Percentiles rank a stretch among this genome's conserved stretches.
These are phyloP conservation scores for Lysandra bellargus DNA, from an alignment of 2,888 invertebrate species.

Conservation along the genomic window DNA sequence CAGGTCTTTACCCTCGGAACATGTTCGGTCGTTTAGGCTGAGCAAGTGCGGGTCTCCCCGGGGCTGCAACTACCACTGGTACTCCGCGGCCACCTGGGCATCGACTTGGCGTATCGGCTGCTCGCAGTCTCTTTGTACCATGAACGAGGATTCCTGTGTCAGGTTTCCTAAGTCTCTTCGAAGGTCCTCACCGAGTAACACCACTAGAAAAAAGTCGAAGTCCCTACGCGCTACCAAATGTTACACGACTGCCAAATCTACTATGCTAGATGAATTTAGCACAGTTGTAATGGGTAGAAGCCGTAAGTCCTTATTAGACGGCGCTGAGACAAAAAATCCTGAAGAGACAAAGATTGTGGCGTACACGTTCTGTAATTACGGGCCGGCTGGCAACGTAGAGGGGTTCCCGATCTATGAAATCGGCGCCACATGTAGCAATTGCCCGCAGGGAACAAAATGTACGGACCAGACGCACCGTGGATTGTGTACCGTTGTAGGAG, in stretches of 20 bases:
- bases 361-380: constrained; percentile 73
- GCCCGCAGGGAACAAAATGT: constrained; percentile 67
- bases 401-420: constrained; percentile 73
- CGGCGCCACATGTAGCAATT: constrained; percentile 62
- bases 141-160: constrained; percentile 59
- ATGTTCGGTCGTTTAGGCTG: constrained; percentile 64
- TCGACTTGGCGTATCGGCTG: constrained; percentile 73
- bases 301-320: constrained; percentile 54
- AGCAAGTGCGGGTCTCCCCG: constrained; percentile 67
- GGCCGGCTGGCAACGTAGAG: constrained; percentile 72
- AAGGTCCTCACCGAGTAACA: constrained; percentile 37
- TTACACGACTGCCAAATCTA: constrained; percentile 49
- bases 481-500: constrained; percentile 60
- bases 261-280: constrained; percentile 54
- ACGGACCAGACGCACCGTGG: constrained; percentile 66
- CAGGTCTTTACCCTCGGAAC: constrained; percentile 59
- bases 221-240: constrained; percentile 61
- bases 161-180: constrained; percentile 51
- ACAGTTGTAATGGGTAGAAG: constrained; percentile 26
- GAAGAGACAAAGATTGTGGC: constrained; percentile 63
- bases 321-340: constrained; percentile 44
- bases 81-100: constrained; percentile 70
- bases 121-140: constrained; percentile 68
- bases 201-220: constrained; percentile 47
- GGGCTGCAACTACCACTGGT: constrained; percentile 73